phyloP scores from a whole-genome alignment of 2,797 vertebrate genomes.

The Momotus momota region DNA sequence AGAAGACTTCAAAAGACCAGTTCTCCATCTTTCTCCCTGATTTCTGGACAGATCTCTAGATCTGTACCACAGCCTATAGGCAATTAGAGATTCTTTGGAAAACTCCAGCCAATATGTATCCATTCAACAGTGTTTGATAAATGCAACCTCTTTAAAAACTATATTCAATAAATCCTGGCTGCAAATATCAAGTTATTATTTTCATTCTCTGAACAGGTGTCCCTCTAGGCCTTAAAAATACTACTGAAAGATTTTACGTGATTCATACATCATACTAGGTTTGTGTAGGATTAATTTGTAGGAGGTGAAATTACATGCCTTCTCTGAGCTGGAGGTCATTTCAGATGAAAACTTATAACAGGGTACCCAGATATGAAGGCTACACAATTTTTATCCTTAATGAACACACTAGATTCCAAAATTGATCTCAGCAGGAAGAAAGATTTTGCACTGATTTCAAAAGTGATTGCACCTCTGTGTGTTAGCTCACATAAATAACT shows the following conservation, averaged over 20 bases:
- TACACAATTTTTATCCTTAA: constrained; percentile 10
- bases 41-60: background rate
- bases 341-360: constrained; percentile 1
- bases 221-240: constrained; percentile 7
- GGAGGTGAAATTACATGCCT: constrained; percentile 2
- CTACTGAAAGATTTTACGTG: constrained; percentile 13
- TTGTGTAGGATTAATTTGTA: constrained; percentile 25
- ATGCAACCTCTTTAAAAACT: background rate
- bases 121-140: background rate
- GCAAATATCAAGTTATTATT: constrained; percentile 8
- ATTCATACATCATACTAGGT: background rate
- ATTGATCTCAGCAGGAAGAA: constrained; percentile 23
- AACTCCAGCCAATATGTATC: background rate
- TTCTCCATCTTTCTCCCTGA: background rate
- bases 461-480: background rate
- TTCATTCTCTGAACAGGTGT: background rate
- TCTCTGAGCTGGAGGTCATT: constrained; percentile 21
- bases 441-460: constrained; percentile 26
- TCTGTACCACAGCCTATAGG: background rate
- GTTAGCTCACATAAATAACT: constrained; percentile 7
- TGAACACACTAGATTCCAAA: background rate
- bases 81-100: background rate
- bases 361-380: background rate
- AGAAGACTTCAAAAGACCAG: background rate
- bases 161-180: background rate